These are phyloP conservation scores for Ypsolopha sequella DNA, from an alignment of 2,888 invertebrate genomes.

Conservation along the genomic window DNA sequence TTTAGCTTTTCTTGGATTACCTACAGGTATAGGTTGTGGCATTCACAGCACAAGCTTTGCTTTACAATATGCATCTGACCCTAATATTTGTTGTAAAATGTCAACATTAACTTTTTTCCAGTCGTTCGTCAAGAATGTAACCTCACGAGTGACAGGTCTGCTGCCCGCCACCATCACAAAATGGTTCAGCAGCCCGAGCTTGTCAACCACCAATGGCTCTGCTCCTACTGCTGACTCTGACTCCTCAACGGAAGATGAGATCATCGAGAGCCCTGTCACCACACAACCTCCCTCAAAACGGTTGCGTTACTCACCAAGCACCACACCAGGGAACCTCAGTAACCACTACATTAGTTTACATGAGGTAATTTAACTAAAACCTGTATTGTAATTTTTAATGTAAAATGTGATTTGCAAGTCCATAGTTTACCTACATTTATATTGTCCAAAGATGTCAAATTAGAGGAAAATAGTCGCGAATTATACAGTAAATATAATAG, in stretches of 20 bases:
- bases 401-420: too few species aligned
- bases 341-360: slow-evolving; percentile 17
- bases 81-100: too few species aligned
- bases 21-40: too few species aligned
- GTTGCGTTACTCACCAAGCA: slow-evolving; percentile 21
- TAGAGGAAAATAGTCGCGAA: too few species aligned
- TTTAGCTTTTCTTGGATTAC: too few species aligned
- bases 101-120: slow-evolving; percentile 38
- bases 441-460: too few species aligned
- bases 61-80: too few species aligned
- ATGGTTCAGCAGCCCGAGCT: slow-evolving; percentile 56
- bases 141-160: slow-evolving; percentile 73
- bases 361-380: slow-evolving; percentile 29
- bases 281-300: slow-evolving; percentile 56
- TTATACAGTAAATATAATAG: too few species aligned
- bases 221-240: slow-evolving; percentile 42
- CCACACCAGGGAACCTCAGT: slow-evolving; percentile 17
- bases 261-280: too few species aligned
- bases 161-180: slow-evolving; percentile 72
- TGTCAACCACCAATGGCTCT: slow-evolving; percentile 47
- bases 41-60: too few species aligned
- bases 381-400: too few species aligned
- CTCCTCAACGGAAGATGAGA: slow-evolving; percentile 52
- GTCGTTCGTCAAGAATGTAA: slow-evolving; percentile 79
- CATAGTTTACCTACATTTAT: too few species aligned